Evolutionary conservation across 2,888 invertebrate species (phyloP), one percentile per base, ranked within the genome.

Genomic region (Hipparchia semele): DNA sequence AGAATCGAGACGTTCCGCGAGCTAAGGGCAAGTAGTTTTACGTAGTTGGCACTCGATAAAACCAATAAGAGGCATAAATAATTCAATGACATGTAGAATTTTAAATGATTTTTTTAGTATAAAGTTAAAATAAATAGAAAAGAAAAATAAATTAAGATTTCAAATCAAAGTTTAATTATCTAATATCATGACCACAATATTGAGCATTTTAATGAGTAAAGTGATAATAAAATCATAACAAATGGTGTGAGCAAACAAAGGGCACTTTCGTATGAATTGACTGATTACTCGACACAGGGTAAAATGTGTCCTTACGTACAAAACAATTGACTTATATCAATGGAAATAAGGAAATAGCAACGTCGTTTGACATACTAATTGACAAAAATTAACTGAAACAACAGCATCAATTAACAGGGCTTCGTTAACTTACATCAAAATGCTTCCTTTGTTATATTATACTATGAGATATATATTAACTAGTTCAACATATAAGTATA

Each of bases 191-290:
- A 90, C 85, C 86, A 87, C 84, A 89, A 87, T 84, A 89, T 92
- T 94, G 93, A 94, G 93, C 93, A 94, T 93, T 92, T 84, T 83
- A 87, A 90, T 92, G 92, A 93, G 92, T 93, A 92, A 92, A 86
- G 83, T 84, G 80, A 84, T 82, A 83, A 84, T 82, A 85, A 49
- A 87, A 83, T 80, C 77, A 81, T 76, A 83, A 87, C 83, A 84
- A 79, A 83, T 82, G 61, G 83, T 82, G 77, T 89, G 90, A 91
- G 91, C 91, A 91, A 91, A 90, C 82, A 87, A 90, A 88, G 88
- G 88, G 83, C 90, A 90, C 87, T 89, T 88, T 83, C 79, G 80
- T 83, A 83, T 85, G 83, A 92, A 92, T 93, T 92, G 92, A 93
- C 92, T 84, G 87, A 89, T 86, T 84, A 87, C 13, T 53, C 54